Percentiles rank a stretch among this genome's conserved stretches.
These are phyloP conservation scores for Tichodroma muraria DNA, from an alignment of 2,113 vertebrate genomes.

Conservation along the genomic window DNA sequence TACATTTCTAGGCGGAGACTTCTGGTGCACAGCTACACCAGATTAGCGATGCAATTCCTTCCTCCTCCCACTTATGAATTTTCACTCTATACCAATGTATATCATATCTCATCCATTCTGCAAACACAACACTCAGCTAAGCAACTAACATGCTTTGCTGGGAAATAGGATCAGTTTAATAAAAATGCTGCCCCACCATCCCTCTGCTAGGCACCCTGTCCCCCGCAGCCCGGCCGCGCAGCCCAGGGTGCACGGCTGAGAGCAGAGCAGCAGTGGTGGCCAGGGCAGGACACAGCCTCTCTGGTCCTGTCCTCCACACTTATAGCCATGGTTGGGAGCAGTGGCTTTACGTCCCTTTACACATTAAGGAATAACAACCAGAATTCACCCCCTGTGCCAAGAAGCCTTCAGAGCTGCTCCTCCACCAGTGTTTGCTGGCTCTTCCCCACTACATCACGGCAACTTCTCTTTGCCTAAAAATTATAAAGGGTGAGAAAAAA, in stretches of 20 bases:
- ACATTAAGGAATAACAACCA: not conserved
- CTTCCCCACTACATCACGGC: not conserved
- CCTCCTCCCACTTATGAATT: not conserved
- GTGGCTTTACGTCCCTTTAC: rapidly evolving
- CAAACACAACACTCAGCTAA: not conserved
- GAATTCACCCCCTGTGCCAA: rapidly evolving
- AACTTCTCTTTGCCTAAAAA: not conserved
- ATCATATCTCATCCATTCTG: not conserved
- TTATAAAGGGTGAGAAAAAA: not conserved
- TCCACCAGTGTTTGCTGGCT: not conserved
- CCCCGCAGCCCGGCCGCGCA: rapidly evolving
- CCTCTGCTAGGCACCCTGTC: not conserved
- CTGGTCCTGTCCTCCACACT: not conserved
- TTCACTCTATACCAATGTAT: not conserved
- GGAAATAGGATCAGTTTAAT: not conserved
- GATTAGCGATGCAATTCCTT: not conserved
- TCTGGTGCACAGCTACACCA: not conserved
- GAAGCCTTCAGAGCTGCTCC: not conserved
- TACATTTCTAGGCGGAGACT: not conserved
- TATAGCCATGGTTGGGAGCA: rapidly evolving
- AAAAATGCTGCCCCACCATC: not conserved
- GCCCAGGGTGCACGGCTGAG: rapidly evolving
- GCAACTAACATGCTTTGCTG: not conserved
- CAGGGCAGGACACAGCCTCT: no score
- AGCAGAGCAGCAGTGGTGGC: not conserved